A percentile compares a stretch with the other conserved stretches of the same genome.
Evolutionary conservation across 2,797 vertebrate species (phyloP).

Genomic region (Novumbra hubbsi): DNA sequence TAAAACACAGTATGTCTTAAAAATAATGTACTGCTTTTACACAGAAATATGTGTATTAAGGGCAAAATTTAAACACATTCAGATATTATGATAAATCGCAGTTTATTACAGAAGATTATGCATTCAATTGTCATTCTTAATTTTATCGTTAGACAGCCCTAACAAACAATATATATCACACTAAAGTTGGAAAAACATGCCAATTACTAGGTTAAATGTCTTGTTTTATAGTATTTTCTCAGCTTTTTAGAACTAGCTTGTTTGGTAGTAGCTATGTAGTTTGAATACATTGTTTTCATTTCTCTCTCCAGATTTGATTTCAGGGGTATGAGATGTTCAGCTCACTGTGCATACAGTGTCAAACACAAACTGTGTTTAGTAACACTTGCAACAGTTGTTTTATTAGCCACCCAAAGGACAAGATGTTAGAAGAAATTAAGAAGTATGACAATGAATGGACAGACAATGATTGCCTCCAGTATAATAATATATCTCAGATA

Average conservation of each 20-base stretch:
- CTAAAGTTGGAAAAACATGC: background rate
- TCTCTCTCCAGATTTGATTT: background rate
- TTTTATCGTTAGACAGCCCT: background rate
- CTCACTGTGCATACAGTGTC: background rate
- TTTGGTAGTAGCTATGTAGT: background rate
- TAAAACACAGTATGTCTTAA: too few relatives aligned
- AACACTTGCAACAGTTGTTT: conserved; percentile 3
- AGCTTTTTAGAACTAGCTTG: background rate
- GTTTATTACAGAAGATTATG: too few relatives aligned
- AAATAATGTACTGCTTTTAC: too few relatives aligned
- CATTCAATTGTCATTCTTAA: too few relatives aligned
- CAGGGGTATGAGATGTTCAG: background rate
- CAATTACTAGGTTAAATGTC: background rate
- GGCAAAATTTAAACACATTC: too few relatives aligned
- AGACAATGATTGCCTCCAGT: background rate
- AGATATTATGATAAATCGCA: too few relatives aligned
- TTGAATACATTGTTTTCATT: background rate
- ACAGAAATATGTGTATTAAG: too few relatives aligned
- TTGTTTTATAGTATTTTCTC: background rate
- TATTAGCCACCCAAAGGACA: background rate
- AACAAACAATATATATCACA: too few relatives aligned
- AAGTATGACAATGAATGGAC: background rate
- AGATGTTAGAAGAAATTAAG: background rate
- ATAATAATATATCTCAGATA: conserved; percentile 1
- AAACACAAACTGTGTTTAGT: conserved; percentile 2